Percentiles rank a stretch among this genome's conserved stretches.
Evolutionary conservation across 64 coral and sea anemone species (phyloP).

Genomic region (Pocillopora verrucosa): DNA sequence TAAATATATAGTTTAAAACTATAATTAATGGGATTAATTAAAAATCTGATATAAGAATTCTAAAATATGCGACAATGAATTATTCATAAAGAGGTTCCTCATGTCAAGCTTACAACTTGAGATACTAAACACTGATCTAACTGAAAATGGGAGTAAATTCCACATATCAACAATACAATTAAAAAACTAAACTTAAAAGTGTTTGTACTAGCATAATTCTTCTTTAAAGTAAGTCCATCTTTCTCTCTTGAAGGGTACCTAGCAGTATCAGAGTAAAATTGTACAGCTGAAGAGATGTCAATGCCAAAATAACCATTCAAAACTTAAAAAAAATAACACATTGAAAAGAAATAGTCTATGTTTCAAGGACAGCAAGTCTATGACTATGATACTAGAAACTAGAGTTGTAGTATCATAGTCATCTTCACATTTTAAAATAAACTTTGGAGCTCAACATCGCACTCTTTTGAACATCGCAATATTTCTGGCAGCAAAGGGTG

Average conservation of each 20-base stretch:
- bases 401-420: neutral
- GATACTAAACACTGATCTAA: conserved; percentile 20
- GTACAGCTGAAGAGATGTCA: neutral
- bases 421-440: neutral
- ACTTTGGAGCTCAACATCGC: neutral
- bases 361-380: neutral
- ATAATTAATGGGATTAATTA: too few species aligned
- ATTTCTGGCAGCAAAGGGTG: conserved; percentile 5
- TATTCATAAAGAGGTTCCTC: neutral
- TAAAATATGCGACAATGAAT: too few species aligned
- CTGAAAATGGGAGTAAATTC: conserved; percentile 15
- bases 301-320: conserved; percentile 6
- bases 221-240: conserved; percentile 16
- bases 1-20: too few species aligned
- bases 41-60: too few species aligned
- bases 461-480: neutral
- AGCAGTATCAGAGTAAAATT: conserved; percentile 24
- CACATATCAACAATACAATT: conserved; percentile 28
- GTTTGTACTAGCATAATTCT: conserved; percentile 20
- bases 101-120: conserved; percentile 17
- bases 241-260: neutral
- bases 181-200: conserved; percentile 20
- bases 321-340: conserved; percentile 7
- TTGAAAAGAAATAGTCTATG: conserved; percentile 1
- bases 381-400: too few species aligned